Conservation (phyloP, 1,140 invertebrate species). For the Himalopsyche phryganea region DNA sequence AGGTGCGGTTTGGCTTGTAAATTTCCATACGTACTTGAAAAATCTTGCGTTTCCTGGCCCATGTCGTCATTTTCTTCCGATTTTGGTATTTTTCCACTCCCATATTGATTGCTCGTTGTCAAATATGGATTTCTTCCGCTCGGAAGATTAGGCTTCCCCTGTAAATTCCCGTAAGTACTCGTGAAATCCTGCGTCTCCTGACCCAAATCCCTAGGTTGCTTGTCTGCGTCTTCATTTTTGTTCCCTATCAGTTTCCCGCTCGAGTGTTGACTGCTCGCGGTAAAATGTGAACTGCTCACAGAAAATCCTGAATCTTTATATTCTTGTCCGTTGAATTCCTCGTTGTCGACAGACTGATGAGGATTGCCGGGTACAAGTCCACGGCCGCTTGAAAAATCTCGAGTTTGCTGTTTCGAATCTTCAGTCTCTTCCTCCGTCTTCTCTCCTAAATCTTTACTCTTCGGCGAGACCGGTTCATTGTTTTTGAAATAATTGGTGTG, state of each 20-base stretch:
- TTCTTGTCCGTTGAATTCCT: too few species aligned
- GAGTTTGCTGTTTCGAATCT: conserved; percentile 6
- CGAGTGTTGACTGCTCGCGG: too few species aligned
- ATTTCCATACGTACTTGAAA: too few species aligned
- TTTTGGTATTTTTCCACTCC: not conserved
- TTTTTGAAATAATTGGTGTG: too few species aligned
- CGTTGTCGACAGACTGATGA: too few species aligned
- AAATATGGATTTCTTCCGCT: too few species aligned
- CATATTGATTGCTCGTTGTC: too few species aligned
- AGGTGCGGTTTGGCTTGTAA: too few species aligned
- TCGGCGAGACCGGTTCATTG: not conserved
- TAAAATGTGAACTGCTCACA: too few species aligned
- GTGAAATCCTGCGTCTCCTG: conserved; percentile 11
- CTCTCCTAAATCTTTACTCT: not conserved
- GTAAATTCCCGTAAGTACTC: not conserved
- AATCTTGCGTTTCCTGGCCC: not conserved
- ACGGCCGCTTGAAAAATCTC: not conserved
- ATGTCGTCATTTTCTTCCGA: conserved; percentile 1
- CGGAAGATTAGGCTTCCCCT: too few species aligned
- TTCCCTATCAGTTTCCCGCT: not conserved
- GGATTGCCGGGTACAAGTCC: too few species aligned
- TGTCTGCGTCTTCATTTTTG: conserved; percentile 20
- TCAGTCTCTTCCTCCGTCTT: not conserved
- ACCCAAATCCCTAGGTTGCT: conserved; percentile 30
- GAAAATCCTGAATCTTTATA: too few species aligned